Conservation (phyloP, 92 coral and sea anemone species). For the Epizoanthus ramosus region DNA sequence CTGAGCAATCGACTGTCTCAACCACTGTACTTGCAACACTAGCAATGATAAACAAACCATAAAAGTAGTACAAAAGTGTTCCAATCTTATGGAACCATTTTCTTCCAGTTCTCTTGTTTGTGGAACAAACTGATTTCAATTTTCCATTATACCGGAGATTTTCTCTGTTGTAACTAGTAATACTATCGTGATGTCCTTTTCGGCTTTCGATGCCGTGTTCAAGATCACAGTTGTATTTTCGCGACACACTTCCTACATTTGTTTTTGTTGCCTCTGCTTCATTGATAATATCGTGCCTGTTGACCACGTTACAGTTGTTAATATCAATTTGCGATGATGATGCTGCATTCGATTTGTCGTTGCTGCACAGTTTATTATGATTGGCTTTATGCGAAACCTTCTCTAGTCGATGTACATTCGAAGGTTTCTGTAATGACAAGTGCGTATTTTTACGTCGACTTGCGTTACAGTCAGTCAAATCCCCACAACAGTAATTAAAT, state of each 20-base stretch:
- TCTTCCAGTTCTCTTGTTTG: background rate
- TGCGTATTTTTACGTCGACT: slow-evolving; percentile 37
- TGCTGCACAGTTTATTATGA: background rate
- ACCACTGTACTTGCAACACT: slow-evolving; percentile 76
- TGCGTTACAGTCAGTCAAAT: slow-evolving; percentile 40
- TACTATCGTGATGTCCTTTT: background rate
- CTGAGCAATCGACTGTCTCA: slow-evolving; percentile 78
- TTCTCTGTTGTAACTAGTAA: no score
- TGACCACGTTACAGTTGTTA: background rate
- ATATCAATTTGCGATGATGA: background rate
- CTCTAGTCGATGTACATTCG: slow-evolving; percentile 34
- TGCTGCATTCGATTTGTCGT: background rate
- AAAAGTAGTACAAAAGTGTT: slow-evolving; percentile 33
- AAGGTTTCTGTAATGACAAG: slow-evolving; percentile 36
- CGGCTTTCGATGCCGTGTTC: background rate
- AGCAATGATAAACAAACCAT: slow-evolving; percentile 72
- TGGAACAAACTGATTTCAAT: background rate
- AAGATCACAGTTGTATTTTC: background rate
- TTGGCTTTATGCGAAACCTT: slow-evolving; percentile 21
- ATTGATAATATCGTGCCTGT: background rate
- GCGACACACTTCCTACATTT: background rate
- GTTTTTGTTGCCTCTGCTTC: background rate
- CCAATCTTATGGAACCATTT: background rate
- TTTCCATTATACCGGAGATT: no score
- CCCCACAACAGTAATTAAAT: slow-evolving; percentile 77